Conservation (phyloP, 2,888 invertebrate species). For the Onthophagus sagittarius region DNA sequence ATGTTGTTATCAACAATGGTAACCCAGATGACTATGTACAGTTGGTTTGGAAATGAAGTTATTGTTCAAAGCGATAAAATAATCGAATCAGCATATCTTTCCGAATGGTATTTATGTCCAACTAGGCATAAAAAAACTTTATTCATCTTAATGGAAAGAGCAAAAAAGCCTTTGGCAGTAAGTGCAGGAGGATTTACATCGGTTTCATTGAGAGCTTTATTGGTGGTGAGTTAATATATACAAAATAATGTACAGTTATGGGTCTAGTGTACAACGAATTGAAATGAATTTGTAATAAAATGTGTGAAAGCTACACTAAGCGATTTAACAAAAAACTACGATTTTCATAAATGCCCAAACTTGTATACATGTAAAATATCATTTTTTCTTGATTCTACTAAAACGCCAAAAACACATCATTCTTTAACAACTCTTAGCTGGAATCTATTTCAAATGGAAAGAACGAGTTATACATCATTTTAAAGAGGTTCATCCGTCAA, state of each 20-base stretch:
- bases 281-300: no score
- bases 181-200: conserved; percentile 5
- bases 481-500: no score
- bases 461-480: no score
- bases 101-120: conserved; percentile 14
- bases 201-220: conserved; percentile 11
- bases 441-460: no score
- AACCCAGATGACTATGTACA: conserved; percentile 1
- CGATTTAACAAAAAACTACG: no score
- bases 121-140: background rate
- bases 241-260: background rate
- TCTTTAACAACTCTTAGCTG: no score
- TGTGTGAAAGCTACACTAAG: no score
- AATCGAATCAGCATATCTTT: background rate
- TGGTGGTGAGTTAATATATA: conserved; percentile 4
- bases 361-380: no score
- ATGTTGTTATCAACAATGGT: conserved; percentile 2
- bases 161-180: conserved; percentile 12
- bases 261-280: no score
- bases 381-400: no score
- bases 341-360: no score
- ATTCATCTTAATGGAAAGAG: conserved; percentile 17
- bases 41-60: conserved; percentile 18
- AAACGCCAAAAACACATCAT: no score
- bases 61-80: conserved; percentile 18